Base-by-base conservation (phyloP, 2,888 invertebrate species). In the Pteria penguin region DNA sequence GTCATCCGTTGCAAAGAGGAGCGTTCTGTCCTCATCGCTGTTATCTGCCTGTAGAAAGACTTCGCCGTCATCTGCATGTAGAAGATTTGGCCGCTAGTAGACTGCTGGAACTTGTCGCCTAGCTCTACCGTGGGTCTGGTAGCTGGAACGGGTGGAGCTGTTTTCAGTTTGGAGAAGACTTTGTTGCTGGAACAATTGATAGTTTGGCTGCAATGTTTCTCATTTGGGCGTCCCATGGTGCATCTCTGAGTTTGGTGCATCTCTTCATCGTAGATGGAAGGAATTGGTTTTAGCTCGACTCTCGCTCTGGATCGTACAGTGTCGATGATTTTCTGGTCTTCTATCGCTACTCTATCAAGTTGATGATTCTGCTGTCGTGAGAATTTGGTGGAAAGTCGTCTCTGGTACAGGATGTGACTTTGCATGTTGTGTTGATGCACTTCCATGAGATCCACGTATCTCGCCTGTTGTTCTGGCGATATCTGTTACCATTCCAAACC, bases 381-480 rank as follows among this genome's bases (percentile, higher is more conserved):
- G 22, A 72, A 18, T 32, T 72, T 72, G n/a, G 31, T 63, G 11
- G 36, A 24, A 63, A 52, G 55, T 72, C 71, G 18, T 72, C 63
- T 54, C 71, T 52, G 24, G 71, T 72, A 55, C 63, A 72, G 31
- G 55, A 55, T 11, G 71, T 72, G 18, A 63, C 72, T 55, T 54
- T 72, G 33, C 72, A 72, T 14, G 26, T 72, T 4, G 1, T n/a
- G 11, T 55, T 14, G 11, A 54, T 33, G n/a, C 72, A 72, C 26
- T 72, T 72, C 65, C 33, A 72, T 11, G 72, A 72, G 5, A 63
- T 55, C 63, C 72, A 72, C 14, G 72, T 63, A 31, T 72, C 72
- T 63, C 55, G 33, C 26, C 63, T 63, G 63, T 72, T 72, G 32
- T 72, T 72, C 55, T 72, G 63, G 2, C 65, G n/a, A 27, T 57